Evolutionary conservation across 2,113 vertebrate species (phyloP), one percentile per base, ranked within the genome.

Genomic region (Albula goreensis): DNA sequence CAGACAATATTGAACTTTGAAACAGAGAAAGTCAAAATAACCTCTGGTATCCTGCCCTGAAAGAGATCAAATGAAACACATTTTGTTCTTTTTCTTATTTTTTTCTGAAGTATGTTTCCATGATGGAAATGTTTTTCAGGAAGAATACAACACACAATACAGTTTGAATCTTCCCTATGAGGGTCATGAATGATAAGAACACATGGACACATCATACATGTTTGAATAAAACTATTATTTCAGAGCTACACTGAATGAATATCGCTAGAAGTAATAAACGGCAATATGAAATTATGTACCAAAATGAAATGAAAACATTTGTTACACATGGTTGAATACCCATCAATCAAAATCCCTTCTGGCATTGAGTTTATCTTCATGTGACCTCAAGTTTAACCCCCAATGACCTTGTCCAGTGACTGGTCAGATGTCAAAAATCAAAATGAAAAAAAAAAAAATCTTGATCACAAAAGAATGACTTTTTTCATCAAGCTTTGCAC

Each of bases 281-380:
- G 63, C 17, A 70, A 17, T 17, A 5, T 70, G 17, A 70, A 70
- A 70, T 63, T 11, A 63, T 70, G 5, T 22, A 63, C 49, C 56
- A 70, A 50, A 83, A 74, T 74, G 13, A 74, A 70, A 83, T 50
- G 11, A 22, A 48, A 13, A 50, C 63, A 50, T 66, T 66, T 84
- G 85, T 78, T 78, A 70, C 86, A 89, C 84, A 82, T 88, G 86
- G 66, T 89, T 57, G 74, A 70, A 83, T 78, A 80, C 53, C 86
- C 88, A 85, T 89, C 88, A 89, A 66, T 86, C 85, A 87, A 93
- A 93, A 92, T 91, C 89, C 88, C 89, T 92, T 94, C 92, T 95
- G 93, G 94, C 93, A 93, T 92, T 92, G 92, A 86, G 95, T 94
- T 95, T 94, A 95, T 92, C 88, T 93, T 92, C 90, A 93, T 93